phyloP scores from a whole-genome alignment of 1,140 invertebrate species.

The Temnothorax curvispinosus region DNA sequence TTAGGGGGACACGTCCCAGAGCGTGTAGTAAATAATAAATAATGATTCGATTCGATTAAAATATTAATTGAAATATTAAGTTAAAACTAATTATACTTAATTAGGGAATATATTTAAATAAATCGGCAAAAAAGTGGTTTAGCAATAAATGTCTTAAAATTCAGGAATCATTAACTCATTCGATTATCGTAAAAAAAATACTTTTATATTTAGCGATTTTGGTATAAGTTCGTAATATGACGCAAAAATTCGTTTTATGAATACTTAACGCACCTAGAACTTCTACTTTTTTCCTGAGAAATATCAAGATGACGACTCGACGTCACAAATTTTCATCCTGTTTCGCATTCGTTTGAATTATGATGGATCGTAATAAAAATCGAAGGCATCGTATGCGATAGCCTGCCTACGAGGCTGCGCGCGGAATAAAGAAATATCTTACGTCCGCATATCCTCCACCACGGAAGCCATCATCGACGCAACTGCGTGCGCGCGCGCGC shows the following conservation, averaged over 20 bases:
- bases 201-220: neutral
- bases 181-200: neutral
- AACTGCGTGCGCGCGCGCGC: too few species aligned
- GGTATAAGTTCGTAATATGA: neutral
- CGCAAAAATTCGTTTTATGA: neutral
- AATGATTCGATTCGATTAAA: neutral
- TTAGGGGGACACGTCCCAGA: too few species aligned
- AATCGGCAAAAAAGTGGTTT: neutral
- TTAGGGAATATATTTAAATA: neutral
- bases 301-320: neutral
- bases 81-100: neutral
- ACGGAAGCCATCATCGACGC: too few species aligned
- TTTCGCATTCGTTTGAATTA: conserved; percentile 10
- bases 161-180: neutral
- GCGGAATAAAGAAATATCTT: conserved; percentile 28
- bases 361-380: conserved; percentile 36
- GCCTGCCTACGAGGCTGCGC: neutral
- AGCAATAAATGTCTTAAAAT: neutral
- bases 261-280: neutral
- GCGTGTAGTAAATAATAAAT: too few species aligned
- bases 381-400: conserved; percentile 7
- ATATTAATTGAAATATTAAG: neutral
- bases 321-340: conserved; percentile 6
- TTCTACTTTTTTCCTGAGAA: neutral
- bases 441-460: too few species aligned